These are phyloP conservation scores for Eupithecia vulgata DNA, from an alignment of 2,888 invertebrate genomes.

Conservation along the genomic window DNA sequence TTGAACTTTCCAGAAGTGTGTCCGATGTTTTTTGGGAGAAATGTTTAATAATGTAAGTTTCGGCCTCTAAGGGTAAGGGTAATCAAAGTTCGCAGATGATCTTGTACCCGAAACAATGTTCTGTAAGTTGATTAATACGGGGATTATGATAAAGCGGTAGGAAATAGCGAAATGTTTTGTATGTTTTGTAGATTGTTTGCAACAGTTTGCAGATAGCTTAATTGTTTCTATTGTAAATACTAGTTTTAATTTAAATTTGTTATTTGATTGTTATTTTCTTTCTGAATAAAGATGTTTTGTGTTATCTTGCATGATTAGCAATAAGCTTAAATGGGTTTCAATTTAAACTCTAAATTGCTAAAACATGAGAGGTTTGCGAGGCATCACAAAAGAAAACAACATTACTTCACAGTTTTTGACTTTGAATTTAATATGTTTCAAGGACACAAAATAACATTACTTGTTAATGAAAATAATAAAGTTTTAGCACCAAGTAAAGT, in stretches of 20 bases:
- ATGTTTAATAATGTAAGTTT: slow-evolving; percentile 43
- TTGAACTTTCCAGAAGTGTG: slow-evolving; percentile 45
- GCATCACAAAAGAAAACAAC: not conserved
- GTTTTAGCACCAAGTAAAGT: not conserved
- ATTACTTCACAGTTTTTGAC: not conserved
- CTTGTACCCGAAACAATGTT: slow-evolving; percentile 28
- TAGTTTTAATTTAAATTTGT: too few species aligned
- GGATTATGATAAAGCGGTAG: not conserved
- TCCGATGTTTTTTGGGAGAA: slow-evolving; percentile 41
- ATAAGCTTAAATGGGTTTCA: not conserved
- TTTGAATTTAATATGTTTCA: not conserved
- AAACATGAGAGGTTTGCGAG: not conserved
- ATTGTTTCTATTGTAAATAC: too few species aligned
- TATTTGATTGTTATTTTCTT: too few species aligned
- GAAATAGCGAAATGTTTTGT: not conserved
- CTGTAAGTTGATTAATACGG: slow-evolving; percentile 18
- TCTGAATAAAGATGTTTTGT: too few species aligned
- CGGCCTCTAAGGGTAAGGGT: slow-evolving; percentile 27
- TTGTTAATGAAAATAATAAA: not conserved
- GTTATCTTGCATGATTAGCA: not conserved
- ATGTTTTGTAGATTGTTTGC: too few species aligned
- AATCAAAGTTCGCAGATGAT: slow-evolving; percentile 30
- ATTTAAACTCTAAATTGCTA: not conserved
- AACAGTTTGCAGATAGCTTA: too few species aligned
- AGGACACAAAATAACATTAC: not conserved